A percentile compares a stretch with the other conserved stretches of the same genome.
phyloP scores from a whole-genome alignment of 2,797 vertebrate genomes.

The Alauda arvensis region DNA sequence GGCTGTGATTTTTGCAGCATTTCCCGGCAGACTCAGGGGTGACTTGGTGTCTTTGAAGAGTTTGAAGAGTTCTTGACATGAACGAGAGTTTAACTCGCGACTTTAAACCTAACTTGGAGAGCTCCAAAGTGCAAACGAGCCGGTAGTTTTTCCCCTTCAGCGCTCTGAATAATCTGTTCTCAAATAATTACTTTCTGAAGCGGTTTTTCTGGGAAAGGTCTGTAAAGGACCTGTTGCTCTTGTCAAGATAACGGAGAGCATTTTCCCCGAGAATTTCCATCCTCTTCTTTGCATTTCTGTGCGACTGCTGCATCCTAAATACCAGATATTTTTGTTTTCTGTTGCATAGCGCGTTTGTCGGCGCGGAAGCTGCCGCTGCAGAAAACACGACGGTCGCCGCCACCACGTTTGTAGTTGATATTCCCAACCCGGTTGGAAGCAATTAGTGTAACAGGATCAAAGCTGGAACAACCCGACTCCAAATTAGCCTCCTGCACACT shows the following conservation, averaged over 20 bases:
- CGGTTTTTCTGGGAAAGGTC: not conserved
- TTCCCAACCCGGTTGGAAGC: not conserved
- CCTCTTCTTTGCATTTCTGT: not conserved
- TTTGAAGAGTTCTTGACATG: not conserved
- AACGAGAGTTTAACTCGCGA: not conserved
- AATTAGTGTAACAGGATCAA: not conserved
- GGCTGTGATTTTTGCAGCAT: not conserved
- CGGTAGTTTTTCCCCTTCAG: not conserved
- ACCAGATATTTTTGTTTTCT: not conserved
- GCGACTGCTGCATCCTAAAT: not conserved
- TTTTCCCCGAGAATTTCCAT: not conserved
- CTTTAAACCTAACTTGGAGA: not conserved
- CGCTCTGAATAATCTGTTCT: not conserved
- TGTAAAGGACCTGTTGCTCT: fast-evolving
- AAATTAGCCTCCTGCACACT: not conserved
- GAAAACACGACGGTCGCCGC: not conserved
- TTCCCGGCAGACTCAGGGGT: not conserved
- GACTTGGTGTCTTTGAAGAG: not conserved
- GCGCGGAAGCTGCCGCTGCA: not conserved
- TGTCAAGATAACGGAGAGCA: not conserved
- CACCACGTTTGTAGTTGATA: not conserved
- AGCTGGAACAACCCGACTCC: not conserved
- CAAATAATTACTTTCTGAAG: not conserved
- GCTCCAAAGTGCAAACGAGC: not conserved
- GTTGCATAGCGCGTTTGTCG: fast-evolving